Percentiles rank a stretch among this genome's conserved stretches.
Conservation (phyloP, 2,797 vertebrate species). For the Crypturellus tataupa region DNA sequence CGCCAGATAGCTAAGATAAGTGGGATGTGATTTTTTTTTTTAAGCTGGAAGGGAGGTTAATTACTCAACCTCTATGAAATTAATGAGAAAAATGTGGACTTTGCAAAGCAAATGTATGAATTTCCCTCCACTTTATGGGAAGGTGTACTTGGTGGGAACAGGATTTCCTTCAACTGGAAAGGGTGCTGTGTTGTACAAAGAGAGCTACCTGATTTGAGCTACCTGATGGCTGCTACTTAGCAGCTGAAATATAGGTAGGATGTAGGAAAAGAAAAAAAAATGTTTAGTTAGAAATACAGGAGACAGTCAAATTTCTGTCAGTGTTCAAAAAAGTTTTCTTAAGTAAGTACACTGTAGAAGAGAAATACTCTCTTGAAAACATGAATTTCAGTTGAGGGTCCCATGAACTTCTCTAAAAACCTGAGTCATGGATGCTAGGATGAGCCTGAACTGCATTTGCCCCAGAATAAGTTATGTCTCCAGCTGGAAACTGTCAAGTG, state of each 20-base stretch:
- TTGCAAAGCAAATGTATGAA: background rate
- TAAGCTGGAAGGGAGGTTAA: background rate
- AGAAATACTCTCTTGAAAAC: background rate
- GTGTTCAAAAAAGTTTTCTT: background rate
- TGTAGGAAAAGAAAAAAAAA: background rate
- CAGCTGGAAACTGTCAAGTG: background rate
- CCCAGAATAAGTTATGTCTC: background rate
- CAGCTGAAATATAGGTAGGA: background rate
- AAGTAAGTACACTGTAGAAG: background rate
- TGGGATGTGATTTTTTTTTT: background rate
- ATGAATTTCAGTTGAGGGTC: background rate
- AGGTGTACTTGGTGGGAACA: background rate
- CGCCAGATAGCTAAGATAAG: slow-evolving; percentile 2
- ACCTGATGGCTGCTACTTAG: background rate
- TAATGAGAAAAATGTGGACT: slow-evolving; percentile 35
- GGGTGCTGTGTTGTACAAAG: background rate
- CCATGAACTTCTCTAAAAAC: background rate
- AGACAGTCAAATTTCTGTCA: background rate
- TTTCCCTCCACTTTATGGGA: background rate
- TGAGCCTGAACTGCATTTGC: background rate
- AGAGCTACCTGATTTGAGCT: background rate
- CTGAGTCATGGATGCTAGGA: background rate
- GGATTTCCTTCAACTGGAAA: background rate
- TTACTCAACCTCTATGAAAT: background rate
- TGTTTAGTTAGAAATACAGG: background rate